These are phyloP conservation scores for Cololabis saira DNA, from an alignment of 2,113 vertebrate species.

Conservation along the genomic window DNA sequence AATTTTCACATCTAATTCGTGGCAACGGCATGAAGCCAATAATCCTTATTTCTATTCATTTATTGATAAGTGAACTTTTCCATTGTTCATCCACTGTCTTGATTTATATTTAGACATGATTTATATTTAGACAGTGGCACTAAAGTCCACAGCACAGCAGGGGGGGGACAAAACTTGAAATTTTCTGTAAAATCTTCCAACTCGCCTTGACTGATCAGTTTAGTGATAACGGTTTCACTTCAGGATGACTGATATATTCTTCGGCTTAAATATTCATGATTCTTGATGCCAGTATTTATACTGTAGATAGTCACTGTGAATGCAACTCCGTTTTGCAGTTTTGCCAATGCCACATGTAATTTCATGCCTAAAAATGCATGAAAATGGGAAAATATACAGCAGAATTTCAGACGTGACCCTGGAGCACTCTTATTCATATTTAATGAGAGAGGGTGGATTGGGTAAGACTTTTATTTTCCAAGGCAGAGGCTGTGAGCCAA, in stretches of 20 bases:
- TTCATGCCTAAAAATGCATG: constrained; percentile 33
- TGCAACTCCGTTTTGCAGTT: background rate
- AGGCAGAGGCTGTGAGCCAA: constrained; percentile 45
- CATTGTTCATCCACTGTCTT: too few relatives aligned
- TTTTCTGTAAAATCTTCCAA: background rate
- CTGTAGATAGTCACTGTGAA: constrained; percentile 2
- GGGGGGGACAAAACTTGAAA: too few relatives aligned
- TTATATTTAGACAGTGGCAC: too few relatives aligned
- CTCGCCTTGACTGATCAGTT: background rate
- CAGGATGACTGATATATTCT: background rate
- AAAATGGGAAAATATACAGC: constrained; percentile 31
- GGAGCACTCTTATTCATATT: constrained; percentile 58
- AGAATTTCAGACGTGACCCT: constrained; percentile 59
- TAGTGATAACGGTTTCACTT: constrained; percentile 5
- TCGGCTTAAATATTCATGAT: constrained; percentile 3
- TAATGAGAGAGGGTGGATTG: constrained; percentile 48
- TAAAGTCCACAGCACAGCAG: too few relatives aligned
- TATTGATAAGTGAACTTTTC: too few relatives aligned
- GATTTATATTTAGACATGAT: too few relatives aligned
- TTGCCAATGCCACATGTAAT: constrained; percentile 22
- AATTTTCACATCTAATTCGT: too few relatives aligned
- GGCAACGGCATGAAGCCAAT: too few relatives aligned
- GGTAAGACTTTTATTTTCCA: constrained; percentile 59
- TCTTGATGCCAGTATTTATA: constrained; percentile 3
- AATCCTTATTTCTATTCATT: too few relatives aligned